phyloP scores from a whole-genome alignment of 2,797 vertebrate species.

The Podarcis siculus region DNA sequence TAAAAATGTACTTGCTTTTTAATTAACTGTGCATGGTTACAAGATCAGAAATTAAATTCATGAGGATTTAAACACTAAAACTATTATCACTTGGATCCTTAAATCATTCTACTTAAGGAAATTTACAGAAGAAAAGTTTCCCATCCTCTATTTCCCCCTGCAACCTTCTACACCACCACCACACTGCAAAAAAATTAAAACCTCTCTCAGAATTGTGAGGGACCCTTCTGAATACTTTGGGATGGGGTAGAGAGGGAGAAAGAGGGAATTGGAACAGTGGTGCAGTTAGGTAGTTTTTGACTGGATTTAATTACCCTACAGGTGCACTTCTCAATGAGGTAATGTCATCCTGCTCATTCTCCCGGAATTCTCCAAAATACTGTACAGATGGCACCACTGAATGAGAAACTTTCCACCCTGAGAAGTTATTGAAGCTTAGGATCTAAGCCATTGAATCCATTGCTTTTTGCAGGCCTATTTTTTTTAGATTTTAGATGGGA shows the following conservation, averaged over 20 bases:
- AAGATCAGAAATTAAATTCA: not conserved
- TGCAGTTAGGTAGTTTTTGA: too few species aligned
- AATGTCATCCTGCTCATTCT: too few species aligned
- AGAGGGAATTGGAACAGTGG: too few species aligned
- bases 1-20: not conserved
- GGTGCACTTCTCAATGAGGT: too few species aligned
- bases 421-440: not conserved
- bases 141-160: not conserved
- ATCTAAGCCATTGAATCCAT: not conserved
- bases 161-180: too few species aligned
- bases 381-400: too few species aligned
- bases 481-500: not conserved
- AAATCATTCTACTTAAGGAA: not conserved
- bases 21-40: not conserved
- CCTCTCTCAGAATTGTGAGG: too few species aligned
- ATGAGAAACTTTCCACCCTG: not conserved
- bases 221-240: too few species aligned
- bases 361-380: too few species aligned
- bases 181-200: too few species aligned
- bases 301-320: too few species aligned
- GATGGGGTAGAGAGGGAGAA: too few species aligned
- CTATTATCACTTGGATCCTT: not conserved
- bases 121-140: not conserved
- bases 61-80: not conserved
- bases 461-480: not conserved